Evolutionary conservation across 2,888 invertebrate genomes (phyloP), one percentile per base, ranked within the genome.

Genomic region (Ophion costatus): DNA sequence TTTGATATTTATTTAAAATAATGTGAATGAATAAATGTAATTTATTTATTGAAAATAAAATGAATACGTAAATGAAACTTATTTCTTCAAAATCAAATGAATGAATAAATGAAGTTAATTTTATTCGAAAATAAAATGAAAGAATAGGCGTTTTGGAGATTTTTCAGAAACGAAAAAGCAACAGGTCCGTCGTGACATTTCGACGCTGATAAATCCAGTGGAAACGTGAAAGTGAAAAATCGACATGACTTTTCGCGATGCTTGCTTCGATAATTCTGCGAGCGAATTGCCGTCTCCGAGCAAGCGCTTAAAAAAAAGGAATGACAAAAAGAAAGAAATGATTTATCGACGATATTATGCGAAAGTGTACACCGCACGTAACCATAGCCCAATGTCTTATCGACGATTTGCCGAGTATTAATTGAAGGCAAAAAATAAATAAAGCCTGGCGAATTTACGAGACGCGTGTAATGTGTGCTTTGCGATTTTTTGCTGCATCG

Each of bases 401-500:
- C 77, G 77, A 64, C 20, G 71, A 77, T 81, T 70, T 22, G 64
- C 64, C 69, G 66, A 61, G 57, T 61, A 57, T 73, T 69, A 73
- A 73, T 82, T 69, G n/a, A 59, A 57, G 29, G 20, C 22, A 74
- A 45, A 69, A 81, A 57, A 14, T 9, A 67, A 56, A 76, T 63
- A 69, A 80, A 77, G 38, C 71, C 61, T 24, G 20, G 70, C 24
- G 20, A 81, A 82, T 79, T 79, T 70, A 74, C 67, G 78, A 74
- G 45, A 79, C 57, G 59, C 24, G 69, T 70, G 33, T 70, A 59
- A 64, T 38, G 63, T 73, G 70, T 73, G 74, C 70, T 74, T 81
- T 78, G 66, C 75, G 66, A 79, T 82, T 84, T 38, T 84, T 75
- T 59, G 78, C 64, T 87, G 87, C 86, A 87, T 79, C 84, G 74